Conservation (phyloP, 2,113 vertebrate species). For the Eudyptes chrysolophus region DNA sequence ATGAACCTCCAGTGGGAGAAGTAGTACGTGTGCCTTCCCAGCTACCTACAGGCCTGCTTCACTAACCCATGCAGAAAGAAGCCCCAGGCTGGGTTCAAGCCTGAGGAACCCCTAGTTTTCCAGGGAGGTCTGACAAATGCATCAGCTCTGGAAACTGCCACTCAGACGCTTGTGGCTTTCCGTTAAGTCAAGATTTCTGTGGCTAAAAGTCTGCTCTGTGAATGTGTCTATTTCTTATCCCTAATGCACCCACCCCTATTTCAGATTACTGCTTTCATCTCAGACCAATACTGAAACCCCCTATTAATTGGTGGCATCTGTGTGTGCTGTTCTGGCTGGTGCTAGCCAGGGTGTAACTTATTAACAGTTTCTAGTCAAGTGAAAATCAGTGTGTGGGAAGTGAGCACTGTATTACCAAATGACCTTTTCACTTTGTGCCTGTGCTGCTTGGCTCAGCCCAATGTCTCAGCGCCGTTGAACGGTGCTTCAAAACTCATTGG, state of each 20-base stretch:
- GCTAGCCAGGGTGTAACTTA: neutral
- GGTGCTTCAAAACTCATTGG: neutral
- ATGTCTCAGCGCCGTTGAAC: fast-evolving
- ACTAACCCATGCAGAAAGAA: neutral
- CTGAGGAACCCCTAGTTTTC: neutral
- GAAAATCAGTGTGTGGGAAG: neutral
- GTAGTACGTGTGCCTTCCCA: neutral
- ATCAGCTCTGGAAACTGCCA: fast-evolving
- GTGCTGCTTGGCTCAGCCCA: neutral
- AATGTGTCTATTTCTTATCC: neutral
- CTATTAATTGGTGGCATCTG: neutral
- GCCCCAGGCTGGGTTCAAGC: neutral
- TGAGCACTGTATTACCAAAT: neutral
- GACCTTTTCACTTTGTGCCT: neutral
- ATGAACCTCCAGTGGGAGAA: neutral
- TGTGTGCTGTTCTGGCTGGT: neutral
- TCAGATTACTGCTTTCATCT: neutral
- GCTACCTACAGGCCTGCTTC: neutral
- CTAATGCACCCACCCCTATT: neutral
- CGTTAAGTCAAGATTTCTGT: neutral
- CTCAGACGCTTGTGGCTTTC: neutral
- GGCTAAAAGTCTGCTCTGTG: neutral
- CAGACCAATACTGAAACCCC: neutral
- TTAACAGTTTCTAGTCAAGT: slow-evolving; percentile 20
- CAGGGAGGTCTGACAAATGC: neutral